Evolutionary conservation across 2,797 vertebrate species (phyloP).

Genomic region (Manis crassicaudata): DNA sequence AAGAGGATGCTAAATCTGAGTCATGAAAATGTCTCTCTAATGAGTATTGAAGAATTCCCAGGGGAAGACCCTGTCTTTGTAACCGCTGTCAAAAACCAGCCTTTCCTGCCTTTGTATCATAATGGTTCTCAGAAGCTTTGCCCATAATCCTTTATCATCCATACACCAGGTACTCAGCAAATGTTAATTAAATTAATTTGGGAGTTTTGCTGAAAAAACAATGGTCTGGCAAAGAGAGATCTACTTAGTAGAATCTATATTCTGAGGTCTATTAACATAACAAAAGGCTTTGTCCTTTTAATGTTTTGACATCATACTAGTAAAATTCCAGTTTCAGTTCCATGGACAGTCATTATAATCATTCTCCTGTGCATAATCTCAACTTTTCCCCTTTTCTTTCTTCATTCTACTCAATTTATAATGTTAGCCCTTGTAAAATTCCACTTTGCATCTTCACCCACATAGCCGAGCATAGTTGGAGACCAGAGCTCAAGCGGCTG

Average conservation of each 20-base stretch:
- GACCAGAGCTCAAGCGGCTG: not conserved
- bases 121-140: slow-evolving; percentile 40
- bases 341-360: not conserved
- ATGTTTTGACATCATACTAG: not conserved
- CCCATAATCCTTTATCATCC: slow-evolving; percentile 55
- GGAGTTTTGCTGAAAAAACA: slow-evolving; percentile 45
- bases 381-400: not conserved
- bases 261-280: slow-evolving; percentile 12
- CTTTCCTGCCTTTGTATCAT: slow-evolving; percentile 40
- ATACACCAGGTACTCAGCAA: slow-evolving; percentile 36
- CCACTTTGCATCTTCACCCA: not conserved
- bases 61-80: slow-evolving; percentile 52
- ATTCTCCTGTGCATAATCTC: not conserved
- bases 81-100: slow-evolving; percentile 65
- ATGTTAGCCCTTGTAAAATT: not conserved
- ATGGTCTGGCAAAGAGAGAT: not conserved
- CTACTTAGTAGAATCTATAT: not conserved
- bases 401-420: not conserved
- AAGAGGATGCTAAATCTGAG: slow-evolving; percentile 67
- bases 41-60: slow-evolving; percentile 72
- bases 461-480: not conserved
- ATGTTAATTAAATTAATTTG: slow-evolving; percentile 54
- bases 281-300: slow-evolving; percentile 30
- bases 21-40: slow-evolving; percentile 71
- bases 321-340: slow-evolving; percentile 12